These are phyloP conservation scores for Alligator mississippiensis DNA, from an alignment of 2,113 vertebrate genomes.

Conservation along the genomic window DNA sequence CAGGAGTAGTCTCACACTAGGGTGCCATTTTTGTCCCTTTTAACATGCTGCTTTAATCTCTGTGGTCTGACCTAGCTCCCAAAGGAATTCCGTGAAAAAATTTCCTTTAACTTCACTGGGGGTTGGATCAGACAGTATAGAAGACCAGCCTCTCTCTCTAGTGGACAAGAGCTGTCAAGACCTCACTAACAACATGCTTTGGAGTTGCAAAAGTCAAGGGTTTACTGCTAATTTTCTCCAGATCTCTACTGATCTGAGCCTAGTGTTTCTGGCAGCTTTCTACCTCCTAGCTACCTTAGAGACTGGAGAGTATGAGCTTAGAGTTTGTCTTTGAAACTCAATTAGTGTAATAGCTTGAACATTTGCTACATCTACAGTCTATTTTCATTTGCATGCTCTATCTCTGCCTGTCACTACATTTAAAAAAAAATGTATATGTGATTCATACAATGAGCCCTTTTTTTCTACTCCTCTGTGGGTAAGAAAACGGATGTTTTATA, in stretches of 20 bases:
- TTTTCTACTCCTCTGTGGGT: neutral
- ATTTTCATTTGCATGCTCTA: neutral
- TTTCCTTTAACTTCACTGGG: neutral
- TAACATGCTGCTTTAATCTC: neutral
- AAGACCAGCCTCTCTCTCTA: neutral
- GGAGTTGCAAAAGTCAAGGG: neutral
- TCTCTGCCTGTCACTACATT: neutral
- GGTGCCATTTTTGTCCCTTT: neutral
- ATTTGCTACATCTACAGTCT: neutral
- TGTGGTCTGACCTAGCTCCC: neutral
- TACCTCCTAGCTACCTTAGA: neutral
- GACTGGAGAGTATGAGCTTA: neutral
- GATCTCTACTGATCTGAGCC: neutral
- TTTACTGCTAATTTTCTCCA: neutral
- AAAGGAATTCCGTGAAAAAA: neutral
- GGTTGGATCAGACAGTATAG: neutral
- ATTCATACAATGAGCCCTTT: neutral
- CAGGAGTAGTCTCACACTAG: neutral
- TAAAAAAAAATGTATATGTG: neutral
- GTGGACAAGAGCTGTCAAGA: neutral
- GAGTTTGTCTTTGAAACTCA: neutral
- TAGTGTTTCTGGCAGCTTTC: neutral
- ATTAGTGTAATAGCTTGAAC: neutral
- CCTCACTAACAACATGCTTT: neutral
- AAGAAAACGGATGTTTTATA: neutral